Conservation (phyloP, 2,113 vertebrate species). For the Microcebus ravelobensis region DNA sequence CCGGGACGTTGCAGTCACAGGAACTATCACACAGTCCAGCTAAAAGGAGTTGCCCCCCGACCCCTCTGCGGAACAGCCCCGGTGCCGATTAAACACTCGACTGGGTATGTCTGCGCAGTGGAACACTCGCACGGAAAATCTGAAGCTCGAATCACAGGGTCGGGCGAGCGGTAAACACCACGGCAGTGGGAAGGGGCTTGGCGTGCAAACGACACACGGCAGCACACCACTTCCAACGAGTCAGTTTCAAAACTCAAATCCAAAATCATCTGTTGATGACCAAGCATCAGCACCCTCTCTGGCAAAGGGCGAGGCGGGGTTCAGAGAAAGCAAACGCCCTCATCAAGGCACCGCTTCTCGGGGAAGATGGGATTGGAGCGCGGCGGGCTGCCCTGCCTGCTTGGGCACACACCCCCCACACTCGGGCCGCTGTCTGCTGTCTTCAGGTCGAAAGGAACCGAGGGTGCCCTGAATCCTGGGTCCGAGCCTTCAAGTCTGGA, state of each 20-base stretch:
- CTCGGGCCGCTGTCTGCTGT: no score
- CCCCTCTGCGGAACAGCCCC: not conserved
- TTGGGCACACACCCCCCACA: fast-evolving
- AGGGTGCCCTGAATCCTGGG: not conserved
- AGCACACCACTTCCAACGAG: not conserved
- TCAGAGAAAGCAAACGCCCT: not conserved
- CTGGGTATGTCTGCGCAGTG: not conserved
- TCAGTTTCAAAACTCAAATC: not conserved
- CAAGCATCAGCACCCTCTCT: not conserved
- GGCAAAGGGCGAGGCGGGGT: not conserved
- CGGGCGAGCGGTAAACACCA: no score
- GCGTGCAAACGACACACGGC: fast-evolving
- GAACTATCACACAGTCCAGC: not conserved
- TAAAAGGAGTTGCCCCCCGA: not conserved
- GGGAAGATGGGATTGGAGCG: not conserved
- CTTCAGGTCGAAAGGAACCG: not conserved
- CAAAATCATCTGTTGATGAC: not conserved
- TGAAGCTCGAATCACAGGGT: fast-evolving
- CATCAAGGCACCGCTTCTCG: not conserved
- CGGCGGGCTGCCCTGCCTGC: no score
- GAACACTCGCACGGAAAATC: not conserved
- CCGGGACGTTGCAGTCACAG: not conserved
- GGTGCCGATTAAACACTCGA: not conserved
- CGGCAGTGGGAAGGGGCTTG: not conserved
- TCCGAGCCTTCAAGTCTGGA: not conserved